Evolutionary conservation across 2,888 invertebrate genomes (phyloP), one percentile per base, ranked within the genome.

Genomic region (Nymphalis c-album): DNA sequence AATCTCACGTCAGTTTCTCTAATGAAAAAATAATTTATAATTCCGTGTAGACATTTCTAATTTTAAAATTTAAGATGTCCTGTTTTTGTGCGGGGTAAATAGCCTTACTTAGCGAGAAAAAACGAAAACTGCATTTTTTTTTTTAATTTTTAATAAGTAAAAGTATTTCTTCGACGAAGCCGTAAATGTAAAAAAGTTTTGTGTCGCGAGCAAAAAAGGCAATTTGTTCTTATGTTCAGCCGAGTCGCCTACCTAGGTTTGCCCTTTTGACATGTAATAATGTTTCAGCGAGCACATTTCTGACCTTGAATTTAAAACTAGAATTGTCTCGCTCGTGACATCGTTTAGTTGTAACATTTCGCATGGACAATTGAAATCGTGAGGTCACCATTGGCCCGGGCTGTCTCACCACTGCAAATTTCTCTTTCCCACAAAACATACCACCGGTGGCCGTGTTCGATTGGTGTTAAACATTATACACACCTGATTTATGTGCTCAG

Each of bases 291-390:
- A 80, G 80, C 81, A 83, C 82, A 88, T 85, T 85, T 85, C 83
- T 86, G 89, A 89, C 91, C 91, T 91, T 91, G 89, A 87, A 90
- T 88, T 85, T 86, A 80, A 86, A 88, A 86, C 85, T 87, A 82
- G 85, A 83, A 89, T 89, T 85, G 86, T 85, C 82, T 85, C 82
- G 82, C 81, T 85, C 90, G 88, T 87, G 91, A 90, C 90, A 90
- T 87, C 88, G 89, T 87, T 90, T 86, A 86, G 85, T 87, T 82
- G 83, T 86, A 89, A 90, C 89, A 90, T 90, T 91, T 90, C 81
- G 87, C 88, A 88, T 89, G 90, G 91, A 90, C 91, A 90, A 90
- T 91, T 89, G 91, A 88, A 91, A 90, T 88, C 91, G 91, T 91
- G 91, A 91, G 91, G 91, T 91, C 91, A 90, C 80, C 88, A 83